Evolutionary conservation across 2,888 invertebrate species (phyloP).

Genomic region (Smittia aterrima): DNA sequence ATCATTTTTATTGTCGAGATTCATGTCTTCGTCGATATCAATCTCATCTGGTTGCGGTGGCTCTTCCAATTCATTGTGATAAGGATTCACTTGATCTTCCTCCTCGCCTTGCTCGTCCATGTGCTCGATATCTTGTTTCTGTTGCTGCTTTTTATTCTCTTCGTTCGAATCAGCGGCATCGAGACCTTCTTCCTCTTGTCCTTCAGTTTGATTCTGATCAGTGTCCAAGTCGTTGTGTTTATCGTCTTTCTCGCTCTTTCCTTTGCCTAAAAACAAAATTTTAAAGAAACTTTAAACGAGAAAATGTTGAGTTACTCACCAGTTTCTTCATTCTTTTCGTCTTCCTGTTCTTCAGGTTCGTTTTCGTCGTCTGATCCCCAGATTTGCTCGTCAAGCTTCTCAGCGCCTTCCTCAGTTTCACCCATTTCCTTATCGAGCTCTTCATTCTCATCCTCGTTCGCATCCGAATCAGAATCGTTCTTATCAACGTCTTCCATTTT

Average conservation of each 20-base stretch:
- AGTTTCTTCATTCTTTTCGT: conserved; percentile 62
- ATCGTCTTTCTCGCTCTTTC: conserved; percentile 74
- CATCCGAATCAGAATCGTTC: conserved; percentile 58
- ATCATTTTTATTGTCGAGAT: conserved; percentile 62
- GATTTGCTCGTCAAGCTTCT: conserved; percentile 75
- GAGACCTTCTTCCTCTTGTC: conserved; percentile 55
- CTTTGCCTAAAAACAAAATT: conserved; percentile 57
- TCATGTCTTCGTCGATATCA: conserved; percentile 81
- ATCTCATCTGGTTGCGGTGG: conserved; percentile 81
- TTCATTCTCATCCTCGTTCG: conserved; percentile 66
- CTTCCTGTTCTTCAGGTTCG: conserved; percentile 59
- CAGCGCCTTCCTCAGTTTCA: conserved; percentile 82
- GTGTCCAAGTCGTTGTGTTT: conserved; percentile 53
- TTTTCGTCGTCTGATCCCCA: conserved; percentile 84
- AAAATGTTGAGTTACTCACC: conserved; percentile 46
- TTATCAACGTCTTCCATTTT: conserved; percentile 76
- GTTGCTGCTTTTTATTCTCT: conserved; percentile 55
- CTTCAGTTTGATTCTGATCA: conserved; percentile 58
- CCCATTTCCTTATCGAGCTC: conserved; percentile 96
- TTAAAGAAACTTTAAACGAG: neutral
- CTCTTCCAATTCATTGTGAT: conserved; percentile 75
- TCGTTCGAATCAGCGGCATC: conserved; percentile 48
- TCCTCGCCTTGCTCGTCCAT: conserved; percentile 77
- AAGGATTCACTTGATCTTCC: conserved; percentile 76
- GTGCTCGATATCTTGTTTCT: conserved; percentile 74